phyloP scores from a whole-genome alignment of 2,888 invertebrate species.

The Philonicus albiceps region DNA sequence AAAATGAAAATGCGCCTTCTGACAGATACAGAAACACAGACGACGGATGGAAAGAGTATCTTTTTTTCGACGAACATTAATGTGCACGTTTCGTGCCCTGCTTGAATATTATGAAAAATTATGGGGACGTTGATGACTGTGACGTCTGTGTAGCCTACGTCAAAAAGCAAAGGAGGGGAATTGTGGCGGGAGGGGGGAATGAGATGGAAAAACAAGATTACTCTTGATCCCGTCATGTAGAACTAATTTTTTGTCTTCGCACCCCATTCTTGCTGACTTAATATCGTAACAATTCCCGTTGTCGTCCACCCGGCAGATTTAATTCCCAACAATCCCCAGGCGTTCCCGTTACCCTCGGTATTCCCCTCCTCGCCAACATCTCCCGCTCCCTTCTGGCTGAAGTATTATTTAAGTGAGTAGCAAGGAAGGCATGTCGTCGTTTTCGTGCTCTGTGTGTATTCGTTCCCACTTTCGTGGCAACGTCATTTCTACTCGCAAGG shows the following conservation, averaged over 20 bases:
- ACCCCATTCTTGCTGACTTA: slow-evolving; percentile 18
- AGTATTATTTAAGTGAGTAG: slow-evolving; percentile 8
- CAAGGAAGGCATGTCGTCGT: neutral
- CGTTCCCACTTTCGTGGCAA: slow-evolving; percentile 18
- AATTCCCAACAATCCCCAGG: neutral
- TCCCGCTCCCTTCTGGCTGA: neutral
- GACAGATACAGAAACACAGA: neutral
- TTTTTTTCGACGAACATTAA: neutral
- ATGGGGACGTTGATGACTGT: slow-evolving; percentile 6
- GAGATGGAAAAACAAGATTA: slow-evolving; percentile 26
- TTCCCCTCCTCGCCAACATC: neutral
- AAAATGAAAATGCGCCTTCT: neutral
- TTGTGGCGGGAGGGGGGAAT: neutral
- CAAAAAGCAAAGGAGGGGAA: neutral
- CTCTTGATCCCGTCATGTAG: slow-evolving; percentile 38
- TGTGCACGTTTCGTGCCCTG: slow-evolving; percentile 22
- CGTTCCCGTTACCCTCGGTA: neutral
- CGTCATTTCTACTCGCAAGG: slow-evolving; percentile 13
- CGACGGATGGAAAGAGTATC: neutral
- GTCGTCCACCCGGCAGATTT: slow-evolving; percentile 9
- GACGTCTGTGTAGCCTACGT: neutral
- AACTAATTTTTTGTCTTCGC: slow-evolving; percentile 39
- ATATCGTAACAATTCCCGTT: neutral
- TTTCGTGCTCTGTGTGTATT: neutral
- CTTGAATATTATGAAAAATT: slow-evolving; percentile 31